Evolutionary conservation across 2,888 invertebrate species (phyloP).

Genomic region (Hesperia comma): DNA sequence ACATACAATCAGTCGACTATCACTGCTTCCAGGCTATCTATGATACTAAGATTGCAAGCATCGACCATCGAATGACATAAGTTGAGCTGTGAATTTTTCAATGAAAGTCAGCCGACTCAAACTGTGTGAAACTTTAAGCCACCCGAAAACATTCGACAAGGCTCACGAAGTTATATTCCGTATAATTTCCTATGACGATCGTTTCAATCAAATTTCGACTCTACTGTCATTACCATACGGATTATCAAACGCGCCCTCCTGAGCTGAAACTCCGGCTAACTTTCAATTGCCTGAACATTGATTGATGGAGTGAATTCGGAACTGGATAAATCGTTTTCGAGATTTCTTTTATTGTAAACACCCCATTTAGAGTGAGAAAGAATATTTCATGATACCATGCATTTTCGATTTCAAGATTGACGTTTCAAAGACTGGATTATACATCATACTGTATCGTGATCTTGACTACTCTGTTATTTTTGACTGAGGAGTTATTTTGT

Average conservation of each 20-base stretch:
- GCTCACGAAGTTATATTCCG: neutral
- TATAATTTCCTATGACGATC: neutral
- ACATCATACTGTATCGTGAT: neutral
- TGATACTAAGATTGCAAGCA: too few species aligned
- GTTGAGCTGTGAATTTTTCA: neutral
- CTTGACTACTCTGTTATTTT: neutral
- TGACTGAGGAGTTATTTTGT: too few species aligned
- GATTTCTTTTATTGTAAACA: conserved; percentile 31
- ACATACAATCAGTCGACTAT: too few species aligned
- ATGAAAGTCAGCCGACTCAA: neutral
- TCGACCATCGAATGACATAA: neutral
- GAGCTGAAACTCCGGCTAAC: neutral
- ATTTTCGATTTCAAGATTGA: conserved; percentile 5
- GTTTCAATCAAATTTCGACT: conserved; percentile 3
- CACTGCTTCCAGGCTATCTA: too few species aligned
- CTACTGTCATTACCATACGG: neutral
- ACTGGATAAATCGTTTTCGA: conserved; percentile 23
- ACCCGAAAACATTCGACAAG: conserved; percentile 1
- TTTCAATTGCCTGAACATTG: conserved; percentile 24
- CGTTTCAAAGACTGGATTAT: conserved; percentile 12
- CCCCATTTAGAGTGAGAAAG: conserved; percentile 1
- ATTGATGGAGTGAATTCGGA: conserved; percentile 28
- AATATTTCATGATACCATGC: conserved; percentile 14
- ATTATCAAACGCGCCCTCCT: neutral
- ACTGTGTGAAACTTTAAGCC: conserved; percentile 2